Base-by-base conservation (phyloP, 2,888 invertebrate genomes). In the Ischnura elegans region DNA sequence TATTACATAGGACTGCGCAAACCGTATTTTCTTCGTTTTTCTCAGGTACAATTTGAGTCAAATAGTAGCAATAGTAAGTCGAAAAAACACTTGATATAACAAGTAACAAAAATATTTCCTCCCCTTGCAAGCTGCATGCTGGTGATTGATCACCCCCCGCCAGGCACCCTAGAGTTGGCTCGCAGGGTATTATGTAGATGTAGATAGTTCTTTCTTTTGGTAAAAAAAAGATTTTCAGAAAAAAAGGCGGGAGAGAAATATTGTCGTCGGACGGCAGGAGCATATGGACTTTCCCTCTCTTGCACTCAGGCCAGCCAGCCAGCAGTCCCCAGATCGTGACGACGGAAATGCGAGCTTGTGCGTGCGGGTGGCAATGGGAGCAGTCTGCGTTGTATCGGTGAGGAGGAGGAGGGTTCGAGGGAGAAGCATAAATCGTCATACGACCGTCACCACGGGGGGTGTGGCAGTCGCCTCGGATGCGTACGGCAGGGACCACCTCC, bases 391-490 rank as follows among this genome's bases (percentile, higher is more conserved):
- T n/a, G 76, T 76, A 36, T 76, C 76, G 76, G 36, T 36, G 29
- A 36, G 76, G 61, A 16, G 61, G 8, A n/a, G 61, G 61, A 8
- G 19, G n/a, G 51, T 51, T 51, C n/a, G 61, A 61, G 25, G 1
- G 76, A 76, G 76, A 25, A 29, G 76, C 36, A 76, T 76, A 76
- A 76, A 76, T 76, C 76, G 76, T 76, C 76, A 76, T 76, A 29
- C 36, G 76, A 76, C 76, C 76, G 76, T 76, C 76, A 76, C 76
- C 76, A 36, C 76, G 36, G 76, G 76, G 76, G 76, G 76, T 76
- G 76, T 76, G 76, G 76, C 76, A 76, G 76, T 76, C 76, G 76
- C 76, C 76, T 76, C 76, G 36, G 61, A 25, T 4, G 76, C n/a
- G 76, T 76, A 76, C 16, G 76, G 76, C 76, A 21, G 76, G 76